Percentiles rank a stretch among this genome's conserved stretches.
These are phyloP conservation scores for Corythoichthys intestinalis DNA, from an alignment of 2,113 vertebrate genomes.

Conservation along the genomic window DNA sequence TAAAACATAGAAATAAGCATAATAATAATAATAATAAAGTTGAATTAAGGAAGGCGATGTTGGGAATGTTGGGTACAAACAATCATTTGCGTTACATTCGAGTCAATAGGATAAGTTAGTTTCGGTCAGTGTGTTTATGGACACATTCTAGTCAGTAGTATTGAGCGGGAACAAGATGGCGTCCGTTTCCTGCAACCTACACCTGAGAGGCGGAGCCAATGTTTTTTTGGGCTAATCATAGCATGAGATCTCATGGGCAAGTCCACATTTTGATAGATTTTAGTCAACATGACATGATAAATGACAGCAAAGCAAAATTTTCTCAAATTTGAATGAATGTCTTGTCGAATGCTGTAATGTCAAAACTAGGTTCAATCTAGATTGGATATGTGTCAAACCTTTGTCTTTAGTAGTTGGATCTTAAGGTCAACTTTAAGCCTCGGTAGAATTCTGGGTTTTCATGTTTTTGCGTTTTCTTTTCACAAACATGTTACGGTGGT, in stretches of 20 bases:
- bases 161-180: slow-evolving; percentile 10
- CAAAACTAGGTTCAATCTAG: neutral
- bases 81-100: slow-evolving; percentile 60
- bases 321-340: neutral
- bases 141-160: slow-evolving; percentile 66
- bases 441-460: slow-evolving; percentile 18
- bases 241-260: neutral
- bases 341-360: neutral
- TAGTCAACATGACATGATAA: neutral
- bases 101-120: slow-evolving; percentile 45
- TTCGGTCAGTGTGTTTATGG: neutral
- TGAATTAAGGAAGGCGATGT: neutral
- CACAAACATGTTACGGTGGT: slow-evolving; percentile 53
- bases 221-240: neutral
- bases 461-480: neutral
- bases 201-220: neutral
- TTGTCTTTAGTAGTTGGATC: neutral
- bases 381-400: neutral
- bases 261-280: neutral
- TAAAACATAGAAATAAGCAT: slow-evolving; percentile 7
- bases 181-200: neutral
- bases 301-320: neutral
- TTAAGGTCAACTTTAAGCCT: neutral
- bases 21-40: neutral
- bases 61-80: slow-evolving; percentile 24